Conservation (phyloP, 1,140 invertebrate species). For the Calliopsis andreniformis region DNA sequence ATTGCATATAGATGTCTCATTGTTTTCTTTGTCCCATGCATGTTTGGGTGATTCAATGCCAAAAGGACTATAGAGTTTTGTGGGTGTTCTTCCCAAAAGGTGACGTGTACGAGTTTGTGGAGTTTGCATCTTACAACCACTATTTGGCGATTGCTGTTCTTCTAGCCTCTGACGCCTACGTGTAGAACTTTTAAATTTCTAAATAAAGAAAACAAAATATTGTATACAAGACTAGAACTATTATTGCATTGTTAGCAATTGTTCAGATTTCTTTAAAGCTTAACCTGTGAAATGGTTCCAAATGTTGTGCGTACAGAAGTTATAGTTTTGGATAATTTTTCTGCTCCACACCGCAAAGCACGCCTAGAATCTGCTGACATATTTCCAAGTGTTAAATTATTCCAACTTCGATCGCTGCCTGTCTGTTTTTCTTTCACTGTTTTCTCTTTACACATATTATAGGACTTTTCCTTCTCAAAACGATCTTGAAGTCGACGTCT, state of each 20-base stretch:
- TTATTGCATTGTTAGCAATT: background rate
- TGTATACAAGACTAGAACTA: background rate
- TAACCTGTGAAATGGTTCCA: constrained; percentile 84
- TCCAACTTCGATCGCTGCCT: constrained; percentile 74
- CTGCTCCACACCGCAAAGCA: constrained; percentile 81
- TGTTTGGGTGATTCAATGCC: constrained; percentile 83
- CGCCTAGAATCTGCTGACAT: constrained; percentile 79
- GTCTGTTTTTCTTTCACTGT: constrained; percentile 53
- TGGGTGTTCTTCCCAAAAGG: constrained; percentile 84
- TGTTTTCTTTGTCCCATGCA: constrained; percentile 76
- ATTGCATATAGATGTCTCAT: constrained; percentile 40
- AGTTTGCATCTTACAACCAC: constrained; percentile 74
- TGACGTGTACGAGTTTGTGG: constrained; percentile 81
- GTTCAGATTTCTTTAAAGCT: background rate
- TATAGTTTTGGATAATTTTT: constrained; percentile 83
- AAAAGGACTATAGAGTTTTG: constrained; percentile 85
- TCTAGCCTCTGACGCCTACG: constrained; percentile 83
- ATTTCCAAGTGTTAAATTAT: constrained; percentile 74
- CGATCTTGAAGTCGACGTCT: constrained; percentile 78
- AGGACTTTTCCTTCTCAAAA: constrained; percentile 76
- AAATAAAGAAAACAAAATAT: constrained; percentile 7
- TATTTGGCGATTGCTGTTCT: constrained; percentile 81
- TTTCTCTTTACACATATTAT: constrained; percentile 53
- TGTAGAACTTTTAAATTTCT: constrained; percentile 84
- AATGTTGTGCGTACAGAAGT: constrained; percentile 82